Evolutionary conservation across 2,888 invertebrate species (phyloP).

Genomic region (Allophyes oxyacanthae): DNA sequence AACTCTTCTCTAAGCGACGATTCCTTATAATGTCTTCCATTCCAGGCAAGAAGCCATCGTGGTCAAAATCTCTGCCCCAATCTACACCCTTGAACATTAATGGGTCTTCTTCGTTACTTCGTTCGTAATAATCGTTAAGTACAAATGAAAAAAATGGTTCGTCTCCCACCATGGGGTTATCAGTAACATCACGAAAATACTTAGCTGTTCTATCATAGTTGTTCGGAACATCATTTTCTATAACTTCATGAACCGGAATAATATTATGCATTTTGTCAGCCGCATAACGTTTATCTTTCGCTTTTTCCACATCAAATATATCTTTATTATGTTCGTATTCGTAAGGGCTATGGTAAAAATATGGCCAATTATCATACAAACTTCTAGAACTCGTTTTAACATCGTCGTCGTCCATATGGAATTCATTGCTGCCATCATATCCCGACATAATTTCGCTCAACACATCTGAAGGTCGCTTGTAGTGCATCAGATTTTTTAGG

Average conservation of each 20-base stretch:
- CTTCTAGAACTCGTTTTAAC: slow-evolving; percentile 70
- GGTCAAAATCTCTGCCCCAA: slow-evolving; percentile 73
- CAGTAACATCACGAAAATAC: slow-evolving; percentile 49
- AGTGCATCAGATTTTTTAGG: slow-evolving; percentile 67
- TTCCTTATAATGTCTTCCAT: slow-evolving; percentile 56
- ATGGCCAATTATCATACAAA: slow-evolving; percentile 74
- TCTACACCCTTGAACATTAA: slow-evolving; percentile 72
- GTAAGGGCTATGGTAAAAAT: slow-evolving; percentile 71
- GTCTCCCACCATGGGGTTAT: slow-evolving; percentile 74
- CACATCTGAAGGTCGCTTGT: slow-evolving; percentile 57
- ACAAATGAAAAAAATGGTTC: slow-evolving; percentile 78
- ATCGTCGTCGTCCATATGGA: slow-evolving; percentile 75
- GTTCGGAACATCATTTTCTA: slow-evolving; percentile 65
- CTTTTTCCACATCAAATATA: slow-evolving; percentile 66
- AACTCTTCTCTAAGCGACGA: slow-evolving; percentile 54
- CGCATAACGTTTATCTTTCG: slow-evolving; percentile 76
- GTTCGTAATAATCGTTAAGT: slow-evolving; percentile 77
- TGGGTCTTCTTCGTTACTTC: slow-evolving; percentile 71
- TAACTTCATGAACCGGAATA: slow-evolving; percentile 78
- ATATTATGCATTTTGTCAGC: slow-evolving; percentile 52
- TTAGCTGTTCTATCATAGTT: slow-evolving; percentile 24
- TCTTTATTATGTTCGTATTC: slow-evolving; percentile 71
- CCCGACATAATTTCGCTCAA: slow-evolving; percentile 46
- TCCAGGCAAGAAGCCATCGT: slow-evolving; percentile 48
- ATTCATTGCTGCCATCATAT: slow-evolving; percentile 50